These are phyloP conservation scores for Carlito syrichta DNA, from an alignment of 2,113 vertebrate species.

Conservation along the genomic window DNA sequence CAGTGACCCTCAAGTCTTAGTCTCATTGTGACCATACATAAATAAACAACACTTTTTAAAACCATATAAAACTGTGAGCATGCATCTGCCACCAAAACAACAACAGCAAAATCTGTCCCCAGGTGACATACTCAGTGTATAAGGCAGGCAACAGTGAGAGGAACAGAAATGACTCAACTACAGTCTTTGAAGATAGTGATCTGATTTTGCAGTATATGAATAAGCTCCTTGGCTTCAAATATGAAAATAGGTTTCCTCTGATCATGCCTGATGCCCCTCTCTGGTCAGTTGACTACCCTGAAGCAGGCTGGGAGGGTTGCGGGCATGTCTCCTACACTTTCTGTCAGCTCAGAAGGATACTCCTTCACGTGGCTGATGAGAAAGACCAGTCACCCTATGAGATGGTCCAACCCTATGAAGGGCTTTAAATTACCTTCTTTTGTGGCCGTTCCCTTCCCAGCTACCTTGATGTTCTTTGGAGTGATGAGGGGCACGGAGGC, in stretches of 20 bases:
- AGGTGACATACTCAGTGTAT: background rate
- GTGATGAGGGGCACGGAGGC: background rate
- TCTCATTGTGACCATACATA: background rate
- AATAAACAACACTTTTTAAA: background rate
- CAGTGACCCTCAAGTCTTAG: background rate
- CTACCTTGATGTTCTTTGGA: background rate
- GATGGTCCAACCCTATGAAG: rapidly evolving
- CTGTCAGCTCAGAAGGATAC: background rate
- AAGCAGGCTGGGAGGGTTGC: background rate
- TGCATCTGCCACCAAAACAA: background rate
- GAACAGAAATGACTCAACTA: background rate
- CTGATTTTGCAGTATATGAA: background rate
- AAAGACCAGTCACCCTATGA: rapidly evolving
- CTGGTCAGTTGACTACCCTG: rapidly evolving
- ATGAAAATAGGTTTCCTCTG: background rate
- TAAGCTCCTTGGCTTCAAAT: background rate
- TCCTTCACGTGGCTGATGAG: rapidly evolving
- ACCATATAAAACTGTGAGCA: background rate
- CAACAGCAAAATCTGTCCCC: background rate
- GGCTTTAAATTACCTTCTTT: background rate
- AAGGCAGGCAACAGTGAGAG: too few species aligned
- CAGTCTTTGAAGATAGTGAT: background rate
- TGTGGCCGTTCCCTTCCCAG: background rate
- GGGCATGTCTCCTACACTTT: background rate
- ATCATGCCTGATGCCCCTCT: background rate